Evolutionary conservation across 2,888 invertebrate species (phyloP).

Genomic region (Litoditis marina): DNA sequence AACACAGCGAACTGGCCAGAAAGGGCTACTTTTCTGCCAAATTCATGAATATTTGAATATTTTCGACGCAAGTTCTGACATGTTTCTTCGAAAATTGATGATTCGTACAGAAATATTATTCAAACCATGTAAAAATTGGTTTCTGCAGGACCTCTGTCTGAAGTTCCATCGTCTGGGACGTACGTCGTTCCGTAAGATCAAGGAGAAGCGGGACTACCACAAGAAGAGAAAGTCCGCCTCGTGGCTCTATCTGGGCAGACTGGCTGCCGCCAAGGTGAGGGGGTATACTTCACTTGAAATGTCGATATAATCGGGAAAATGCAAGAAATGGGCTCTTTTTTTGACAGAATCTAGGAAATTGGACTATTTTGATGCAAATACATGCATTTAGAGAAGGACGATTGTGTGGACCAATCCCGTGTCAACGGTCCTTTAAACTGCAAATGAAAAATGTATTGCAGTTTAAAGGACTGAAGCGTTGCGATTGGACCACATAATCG

Average conservation of each 20-base stretch:
- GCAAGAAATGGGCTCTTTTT: background rate
- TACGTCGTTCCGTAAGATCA: conserved; percentile 90
- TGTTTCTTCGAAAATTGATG: too few species aligned
- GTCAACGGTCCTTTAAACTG: too few species aligned
- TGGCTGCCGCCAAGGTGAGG: conserved; percentile 73
- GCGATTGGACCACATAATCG: too few species aligned
- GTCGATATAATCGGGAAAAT: background rate
- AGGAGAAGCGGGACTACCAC: conserved; percentile 93
- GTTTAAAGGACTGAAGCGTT: too few species aligned
- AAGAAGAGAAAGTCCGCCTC: conserved; percentile 79
- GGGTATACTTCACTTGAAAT: background rate
- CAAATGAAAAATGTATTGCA: too few species aligned
- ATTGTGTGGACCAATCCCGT: too few species aligned
- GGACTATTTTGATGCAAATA: background rate
- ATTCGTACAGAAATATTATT: background rate
- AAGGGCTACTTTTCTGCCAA: too few species aligned
- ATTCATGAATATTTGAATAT: too few species aligned
- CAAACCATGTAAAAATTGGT: too few species aligned
- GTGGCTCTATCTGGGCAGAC: conserved; percentile 91
- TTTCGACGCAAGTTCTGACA: too few species aligned
- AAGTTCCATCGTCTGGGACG: conserved; percentile 81
- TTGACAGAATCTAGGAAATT: background rate
- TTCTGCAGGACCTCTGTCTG: conserved; percentile 78
- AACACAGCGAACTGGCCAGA: too few species aligned
- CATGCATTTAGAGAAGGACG: too few species aligned